Evolutionary conservation across 2,888 invertebrate genomes (phyloP).

Genomic region (Odontocerum albicorne): DNA sequence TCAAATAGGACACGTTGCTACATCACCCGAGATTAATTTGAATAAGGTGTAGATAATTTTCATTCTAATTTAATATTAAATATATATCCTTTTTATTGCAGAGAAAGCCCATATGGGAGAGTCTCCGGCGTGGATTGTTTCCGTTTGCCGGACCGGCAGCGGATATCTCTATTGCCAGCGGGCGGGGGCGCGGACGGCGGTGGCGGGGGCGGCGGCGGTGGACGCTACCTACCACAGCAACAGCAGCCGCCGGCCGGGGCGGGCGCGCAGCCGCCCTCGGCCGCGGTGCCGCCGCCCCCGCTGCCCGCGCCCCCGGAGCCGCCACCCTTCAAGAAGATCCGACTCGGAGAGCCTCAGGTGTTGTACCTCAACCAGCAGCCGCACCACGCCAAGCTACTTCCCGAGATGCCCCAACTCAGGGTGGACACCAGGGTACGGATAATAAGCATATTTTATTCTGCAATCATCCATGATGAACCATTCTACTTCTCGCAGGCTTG

Average conservation of each 20-base stretch:
- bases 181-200: constrained; percentile 51
- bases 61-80: too few relatives aligned
- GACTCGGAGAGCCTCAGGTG: constrained; percentile 53
- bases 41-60: too few relatives aligned
- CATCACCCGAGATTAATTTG: too few relatives aligned
- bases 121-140: constrained; percentile 41
- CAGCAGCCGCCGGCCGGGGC: constrained; percentile 48
- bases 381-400: constrained; percentile 46
- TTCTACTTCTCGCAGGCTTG: too few relatives aligned
- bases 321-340: constrained; percentile 69
- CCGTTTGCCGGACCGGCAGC: constrained; percentile 49
- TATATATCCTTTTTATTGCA: constrained; percentile 21
- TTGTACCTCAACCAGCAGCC: constrained; percentile 44
- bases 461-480: too few relatives aligned
- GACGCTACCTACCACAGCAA: constrained; percentile 54
- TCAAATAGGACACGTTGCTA: too few relatives aligned
- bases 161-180: constrained; percentile 70
- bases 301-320: constrained; percentile 52
- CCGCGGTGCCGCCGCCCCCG: constrained; percentile 43
- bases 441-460: too few relatives aligned
- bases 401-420: constrained; percentile 51
- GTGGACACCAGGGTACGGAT: constrained; percentile 64
- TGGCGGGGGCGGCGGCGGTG: constrained; percentile 43
- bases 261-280: constrained; percentile 36
- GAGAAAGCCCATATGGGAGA: constrained; percentile 40